Evolutionary conservation across 2,113 vertebrate species (phyloP).

Genomic region (Vulpes lagopus): DNA sequence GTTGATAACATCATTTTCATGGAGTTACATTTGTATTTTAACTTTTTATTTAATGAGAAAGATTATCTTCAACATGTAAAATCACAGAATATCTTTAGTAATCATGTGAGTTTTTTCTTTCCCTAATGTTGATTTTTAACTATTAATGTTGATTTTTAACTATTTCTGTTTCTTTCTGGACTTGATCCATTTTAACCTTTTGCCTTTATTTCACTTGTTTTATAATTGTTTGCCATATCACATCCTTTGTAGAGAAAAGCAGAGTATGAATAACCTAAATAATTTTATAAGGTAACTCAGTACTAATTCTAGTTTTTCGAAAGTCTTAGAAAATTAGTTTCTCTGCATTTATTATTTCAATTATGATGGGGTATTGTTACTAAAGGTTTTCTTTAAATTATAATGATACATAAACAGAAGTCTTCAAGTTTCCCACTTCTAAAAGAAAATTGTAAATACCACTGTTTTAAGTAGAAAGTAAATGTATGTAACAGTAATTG

Average conservation of each 20-base stretch:
- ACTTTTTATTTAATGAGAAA: conserved; percentile 45
- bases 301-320: conserved; percentile 52
- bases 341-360: conserved; percentile 54
- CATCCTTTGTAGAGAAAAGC: conserved; percentile 31
- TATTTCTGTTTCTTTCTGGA: neutral
- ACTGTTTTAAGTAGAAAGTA: conserved; percentile 56
- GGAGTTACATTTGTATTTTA: neutral
- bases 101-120: conserved; percentile 21
- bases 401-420: neutral
- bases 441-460: conserved; percentile 32
- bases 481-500: conserved; percentile 57
- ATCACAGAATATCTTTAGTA: conserved; percentile 25
- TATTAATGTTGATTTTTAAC: conserved; percentile 41
- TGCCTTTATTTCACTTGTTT: conserved; percentile 31
- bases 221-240: conserved; percentile 5
- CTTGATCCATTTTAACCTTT: conserved; percentile 42
- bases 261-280: conserved; percentile 33
- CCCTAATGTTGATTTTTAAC: conserved; percentile 25
- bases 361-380: conserved; percentile 9
- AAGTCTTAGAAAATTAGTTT: conserved; percentile 62
- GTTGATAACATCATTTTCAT: neutral
- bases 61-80: conserved; percentile 48
- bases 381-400: conserved; percentile 8
- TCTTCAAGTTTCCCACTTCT: conserved; percentile 23
- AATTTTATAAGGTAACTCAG: conserved; percentile 60